Evolutionary conservation across 2,797 vertebrate species (phyloP), one percentile per base, ranked within the genome.

Genomic region (Schizothorax lantsangensis): DNA sequence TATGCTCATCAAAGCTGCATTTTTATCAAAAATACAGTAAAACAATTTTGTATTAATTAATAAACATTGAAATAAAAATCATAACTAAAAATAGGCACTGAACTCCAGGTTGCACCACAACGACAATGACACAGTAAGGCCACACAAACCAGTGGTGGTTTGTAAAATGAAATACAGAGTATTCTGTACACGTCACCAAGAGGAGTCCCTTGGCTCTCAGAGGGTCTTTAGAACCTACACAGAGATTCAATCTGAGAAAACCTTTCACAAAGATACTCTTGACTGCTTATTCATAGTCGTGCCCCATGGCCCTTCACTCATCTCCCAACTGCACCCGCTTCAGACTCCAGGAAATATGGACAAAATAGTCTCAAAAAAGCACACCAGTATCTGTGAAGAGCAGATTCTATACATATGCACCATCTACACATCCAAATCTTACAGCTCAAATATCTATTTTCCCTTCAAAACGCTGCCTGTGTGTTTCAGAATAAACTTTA

Each of bases 321-420:
- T 68, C 6, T 68, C 26, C 30, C 30, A 17, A 68, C 30, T 33
- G 64, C 64, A 68, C 15, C 30, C 2, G 2, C 30, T 68, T 33
- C 30, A 68, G 6, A 40, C 26, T 43, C 38, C n/a, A 14, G 68
- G 47, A 80, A 89, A 89, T 87, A 86, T 88, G 73, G 38, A 88
- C 47, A 9, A 71, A 26, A 17, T 73, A 57, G 79, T 68, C 66
- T 81, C 52, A 57, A 9, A 36, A 79, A 85, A 62, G 57, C 57
- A 82, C 79, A 85, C 23, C 68, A 71, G 40, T 79, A 75, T 89
- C 79, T 75, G 40, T 71, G 81, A 84, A 81, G 79, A 77, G 79
- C 62, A 69, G 83, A 87, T 86, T 77, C 59, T 66, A 57, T 85
- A 64, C 84, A 86, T 85, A 69, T 88, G 66, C 23, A 52, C 19